Conservation (phyloP, 1,140 invertebrate species). For the Rhagoletis pomonella region DNA sequence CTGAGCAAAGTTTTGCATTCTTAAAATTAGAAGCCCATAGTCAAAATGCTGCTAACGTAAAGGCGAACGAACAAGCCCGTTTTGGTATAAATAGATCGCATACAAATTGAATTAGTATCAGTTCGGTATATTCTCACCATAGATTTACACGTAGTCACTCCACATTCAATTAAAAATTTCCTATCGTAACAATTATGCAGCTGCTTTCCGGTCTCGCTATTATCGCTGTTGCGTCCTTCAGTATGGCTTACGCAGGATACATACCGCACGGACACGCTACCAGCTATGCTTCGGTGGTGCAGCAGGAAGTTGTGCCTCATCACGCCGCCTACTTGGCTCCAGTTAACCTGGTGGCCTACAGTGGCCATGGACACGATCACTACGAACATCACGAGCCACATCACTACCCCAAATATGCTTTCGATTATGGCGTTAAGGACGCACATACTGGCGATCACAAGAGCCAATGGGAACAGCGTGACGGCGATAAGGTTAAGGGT, state of each 20-base stretch:
- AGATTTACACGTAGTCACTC: too few relatives aligned
- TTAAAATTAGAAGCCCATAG: not conserved
- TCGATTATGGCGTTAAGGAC: conserved; percentile 84
- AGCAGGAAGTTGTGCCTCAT: not conserved
- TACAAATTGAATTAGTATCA: not conserved
- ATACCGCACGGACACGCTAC: conserved; percentile 11
- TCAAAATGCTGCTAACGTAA: not conserved
- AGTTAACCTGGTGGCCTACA: not conserved
- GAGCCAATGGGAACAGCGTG: conserved; percentile 79
- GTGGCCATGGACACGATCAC: conserved; percentile 55
- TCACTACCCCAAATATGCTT: conserved; percentile 81
- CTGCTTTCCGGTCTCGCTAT: not conserved
- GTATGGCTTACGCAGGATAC: not conserved
- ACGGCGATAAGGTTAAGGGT: conserved; percentile 80
- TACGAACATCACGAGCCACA: conserved; percentile 60
- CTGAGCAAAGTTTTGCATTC: not conserved
- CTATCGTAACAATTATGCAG: not conserved
- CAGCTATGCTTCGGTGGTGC: conserved; percentile 32
- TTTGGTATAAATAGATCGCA: not conserved
- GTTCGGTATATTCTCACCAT: not conserved
- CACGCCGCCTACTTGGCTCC: not conserved
- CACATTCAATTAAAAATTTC: not conserved
- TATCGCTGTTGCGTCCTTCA: not conserved
- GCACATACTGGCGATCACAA: conserved; percentile 83
- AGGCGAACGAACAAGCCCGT: not conserved